A percentile compares a stretch with the other conserved stretches of the same genome.
Evolutionary conservation across 2,113 vertebrate species (phyloP).

Genomic region (Apaloderma vittatum): DNA sequence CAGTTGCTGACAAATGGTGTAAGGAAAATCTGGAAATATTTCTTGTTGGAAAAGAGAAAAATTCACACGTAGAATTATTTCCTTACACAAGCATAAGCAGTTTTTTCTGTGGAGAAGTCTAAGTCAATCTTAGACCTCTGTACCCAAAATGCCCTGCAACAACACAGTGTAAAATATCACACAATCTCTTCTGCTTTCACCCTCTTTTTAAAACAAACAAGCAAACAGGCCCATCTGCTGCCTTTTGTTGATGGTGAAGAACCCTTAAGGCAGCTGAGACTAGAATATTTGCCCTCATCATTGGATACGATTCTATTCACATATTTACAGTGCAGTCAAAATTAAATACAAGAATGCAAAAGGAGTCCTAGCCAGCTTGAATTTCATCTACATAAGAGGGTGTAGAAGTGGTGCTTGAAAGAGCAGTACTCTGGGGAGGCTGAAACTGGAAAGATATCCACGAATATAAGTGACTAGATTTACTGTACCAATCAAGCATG

Average conservation of each 20-base stretch:
- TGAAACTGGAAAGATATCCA: conserved; percentile 35
- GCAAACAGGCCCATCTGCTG: conserved; percentile 17
- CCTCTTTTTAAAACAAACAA: not conserved
- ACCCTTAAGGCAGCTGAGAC: conserved; percentile 29
- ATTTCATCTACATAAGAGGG: conserved; percentile 11
- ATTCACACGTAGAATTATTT: not conserved
- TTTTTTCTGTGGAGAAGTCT: not conserved
- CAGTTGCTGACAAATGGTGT: not conserved
- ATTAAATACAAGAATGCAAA: conserved; percentile 40
- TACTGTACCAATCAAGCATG: conserved; percentile 60
- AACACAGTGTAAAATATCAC: not conserved
- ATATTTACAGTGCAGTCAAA: conserved; percentile 33
- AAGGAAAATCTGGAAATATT: not conserved
- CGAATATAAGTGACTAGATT: not conserved
- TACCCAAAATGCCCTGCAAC: not conserved
- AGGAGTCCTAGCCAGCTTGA: not conserved
- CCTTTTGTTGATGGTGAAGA: conserved; percentile 17
- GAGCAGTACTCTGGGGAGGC: not conserved
- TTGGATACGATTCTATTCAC: not conserved
- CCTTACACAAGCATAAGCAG: not conserved
- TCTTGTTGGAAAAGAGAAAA: not conserved
- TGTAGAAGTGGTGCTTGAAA: conserved; percentile 47
- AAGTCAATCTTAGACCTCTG: not conserved
- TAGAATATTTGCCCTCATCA: conserved; percentile 14
- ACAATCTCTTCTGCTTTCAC: not conserved